Base-by-base conservation (phyloP, 1,140 invertebrate genomes). In the Philaenus spumarius region DNA sequence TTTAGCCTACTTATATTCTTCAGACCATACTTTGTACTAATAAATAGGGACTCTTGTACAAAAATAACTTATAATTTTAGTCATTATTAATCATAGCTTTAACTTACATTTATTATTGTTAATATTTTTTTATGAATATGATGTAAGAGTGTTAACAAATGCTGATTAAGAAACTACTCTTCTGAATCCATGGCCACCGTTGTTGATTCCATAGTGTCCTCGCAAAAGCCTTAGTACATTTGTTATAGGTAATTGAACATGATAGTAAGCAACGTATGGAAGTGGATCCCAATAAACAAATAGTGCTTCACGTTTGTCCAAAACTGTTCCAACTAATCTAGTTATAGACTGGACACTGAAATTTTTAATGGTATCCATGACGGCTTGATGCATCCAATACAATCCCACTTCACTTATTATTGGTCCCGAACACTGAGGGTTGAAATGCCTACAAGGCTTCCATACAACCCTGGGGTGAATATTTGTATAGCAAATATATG, bases 251-350 rank as follows among this genome's bases (percentile, higher is more conserved):
- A 85, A 70, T 64, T 89, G 84, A 55, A 89, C 80, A 66, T 88
- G 86, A 72, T 89, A 90, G 66, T 89, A 89, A 1, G 85, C 87
- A 64, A 86, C 89, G 66, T 89, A 90, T 0, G 88, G 88, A 53
- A 91, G 65, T 0, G 87, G 88, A 66, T 91, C 88, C 87, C 86
- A 90, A 63, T 84, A 86, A 1, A 83, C 78, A 65, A 90, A 90
- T 1, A 90, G 71, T 0, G 86, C 86, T 66, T 90, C 86, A 7
- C 85, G 76, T 60, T 84, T 86, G 61, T 86, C 83, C 45, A 89
- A 66, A 2, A 87, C 81, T 0, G 81, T 84, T 2, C 82, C 79
- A 35, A 86, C 69, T 17, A 85, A 70, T 63, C 79, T 78, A 0
- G 77, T 74, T 6, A 81, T 75, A 0, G 76, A 73, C 43, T 81